Evolutionary conservation across 2,888 invertebrate genomes (phyloP).

Genomic region (Phrixothrix hirtus): DNA sequence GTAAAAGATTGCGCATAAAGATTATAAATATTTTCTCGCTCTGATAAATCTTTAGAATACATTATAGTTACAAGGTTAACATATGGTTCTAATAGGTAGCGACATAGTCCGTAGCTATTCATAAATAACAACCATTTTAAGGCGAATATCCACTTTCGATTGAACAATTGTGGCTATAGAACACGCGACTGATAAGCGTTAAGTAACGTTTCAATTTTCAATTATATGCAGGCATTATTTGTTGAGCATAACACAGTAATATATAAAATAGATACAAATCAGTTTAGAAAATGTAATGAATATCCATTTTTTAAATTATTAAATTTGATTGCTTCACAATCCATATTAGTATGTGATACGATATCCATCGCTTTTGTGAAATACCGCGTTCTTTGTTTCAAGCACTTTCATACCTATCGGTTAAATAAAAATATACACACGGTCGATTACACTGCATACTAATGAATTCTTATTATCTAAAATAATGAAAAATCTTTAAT

Average conservation of each 20-base stretch:
- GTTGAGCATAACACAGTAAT: not conserved
- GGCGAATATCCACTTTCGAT: slow-evolving; percentile 36
- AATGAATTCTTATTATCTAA: no score
- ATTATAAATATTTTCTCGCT: slow-evolving; percentile 38
- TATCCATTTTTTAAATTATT: not conserved
- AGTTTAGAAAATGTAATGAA: not conserved
- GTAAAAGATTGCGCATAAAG: slow-evolving; percentile 32
- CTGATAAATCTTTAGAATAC: slow-evolving; percentile 33
- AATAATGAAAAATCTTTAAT: no score
- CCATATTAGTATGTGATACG: no score
- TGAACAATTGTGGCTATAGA: slow-evolving; percentile 35
- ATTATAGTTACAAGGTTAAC: slow-evolving; percentile 14
- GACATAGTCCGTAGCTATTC: slow-evolving; percentile 25
- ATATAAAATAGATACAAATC: not conserved
- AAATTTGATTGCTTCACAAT: not conserved
- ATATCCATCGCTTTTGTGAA: no score
- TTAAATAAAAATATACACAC: not conserved
- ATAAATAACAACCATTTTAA: slow-evolving; percentile 34
- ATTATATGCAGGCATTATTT: not conserved
- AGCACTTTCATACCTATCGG: not conserved
- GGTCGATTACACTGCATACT: no score
- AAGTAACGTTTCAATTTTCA: slow-evolving; percentile 37
- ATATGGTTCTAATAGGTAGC: slow-evolving; percentile 10
- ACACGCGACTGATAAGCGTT: slow-evolving; percentile 36
- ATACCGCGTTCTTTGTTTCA: no score